Base-by-base conservation (phyloP, 2,888 invertebrate genomes). In the Hybos culiciformis region DNA sequence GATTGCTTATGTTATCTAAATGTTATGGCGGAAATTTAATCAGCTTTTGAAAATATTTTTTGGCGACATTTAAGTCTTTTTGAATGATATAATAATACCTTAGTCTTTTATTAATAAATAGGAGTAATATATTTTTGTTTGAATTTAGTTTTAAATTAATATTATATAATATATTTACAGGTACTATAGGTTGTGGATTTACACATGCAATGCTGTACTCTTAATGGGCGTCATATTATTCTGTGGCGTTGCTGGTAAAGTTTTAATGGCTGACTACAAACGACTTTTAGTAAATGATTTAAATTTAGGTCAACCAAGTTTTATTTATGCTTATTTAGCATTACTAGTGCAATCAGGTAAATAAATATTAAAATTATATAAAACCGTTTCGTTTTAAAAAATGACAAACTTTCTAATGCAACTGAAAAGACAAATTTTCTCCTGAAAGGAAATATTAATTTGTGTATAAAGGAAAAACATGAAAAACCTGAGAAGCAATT, bases 141-240 rank as follows among this genome's bases (percentile, higher is more conserved):
- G n/a, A n/a, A n/a, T n/a, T n/a, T n/a, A n/a, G n/a, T n/a, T n/a
- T n/a, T n/a, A n/a, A n/a, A n/a, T n/a, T n/a, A n/a, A n/a, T n/a
- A n/a, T n/a, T n/a, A n/a, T n/a, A n/a, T n/a, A 23, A 14, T 23
- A 26, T 36, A 24, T 37, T 41, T 46, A n/a, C 52, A 56, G 83
- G 75, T 84, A 84, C 73, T 84, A 85, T 70, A 81, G 86, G 70
- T 79, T 87, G 68, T 87, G 87, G 87, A 87, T 88, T 66, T 87
- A 87, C 75, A 83, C 85, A 66, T 87, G 86, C 78, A 87, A 87
- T 73, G 80, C 83, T 69, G 86, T 84, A 59, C 74, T 88, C 67
- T 72, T 87, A 67, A 77, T 84, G 57, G 83, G 83, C 62, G 83
- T 85, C 61, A 70, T 86, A 53, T 82, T 83, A 47, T 84, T 86